phyloP scores from a whole-genome alignment of 1,140 invertebrate species.

The Brachionus plicatilis region DNA sequence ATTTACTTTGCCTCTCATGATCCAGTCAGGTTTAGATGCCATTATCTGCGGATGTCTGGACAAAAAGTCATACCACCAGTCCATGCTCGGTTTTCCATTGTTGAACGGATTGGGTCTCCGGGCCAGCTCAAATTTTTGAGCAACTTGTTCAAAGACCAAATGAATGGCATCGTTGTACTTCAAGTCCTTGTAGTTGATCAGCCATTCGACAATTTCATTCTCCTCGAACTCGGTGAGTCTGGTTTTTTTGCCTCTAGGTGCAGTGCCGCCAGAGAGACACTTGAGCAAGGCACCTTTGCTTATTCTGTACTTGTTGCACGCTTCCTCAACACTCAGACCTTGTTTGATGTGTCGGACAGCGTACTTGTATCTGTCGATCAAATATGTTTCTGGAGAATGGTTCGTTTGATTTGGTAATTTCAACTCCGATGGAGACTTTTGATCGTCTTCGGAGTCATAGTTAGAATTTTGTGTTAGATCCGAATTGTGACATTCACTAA shows the following conservation, averaged over 20 bases:
- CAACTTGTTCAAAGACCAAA: slow-evolving; percentile 37
- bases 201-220: slow-evolving; percentile 40
- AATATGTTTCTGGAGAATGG: slow-evolving; percentile 23
- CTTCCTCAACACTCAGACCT: slow-evolving; percentile 38
- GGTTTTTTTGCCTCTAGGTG: slow-evolving; percentile 26
- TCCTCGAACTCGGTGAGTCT: slow-evolving; percentile 27
- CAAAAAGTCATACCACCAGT: slow-evolving; percentile 41
- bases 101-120: slow-evolving; percentile 34
- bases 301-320: slow-evolving; percentile 37
- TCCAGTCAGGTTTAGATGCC: slow-evolving; percentile 41
- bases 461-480: not conserved
- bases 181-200: slow-evolving; percentile 28
- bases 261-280: slow-evolving; percentile 28
- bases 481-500: not conserved
- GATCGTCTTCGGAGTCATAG: not conserved
- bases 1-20: slow-evolving; percentile 41
- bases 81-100: slow-evolving; percentile 39
- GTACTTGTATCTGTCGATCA: slow-evolving; percentile 38
- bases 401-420: not conserved
- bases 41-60: slow-evolving; percentile 40
- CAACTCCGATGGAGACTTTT: not conserved
- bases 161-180: slow-evolving; percentile 41
- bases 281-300: slow-evolving; percentile 18
- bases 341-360: slow-evolving; percentile 36
- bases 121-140: slow-evolving; percentile 20